Base-by-base conservation (phyloP, 92 coral and sea anemone genomes). In the Scolanthus callimorphus region DNA sequence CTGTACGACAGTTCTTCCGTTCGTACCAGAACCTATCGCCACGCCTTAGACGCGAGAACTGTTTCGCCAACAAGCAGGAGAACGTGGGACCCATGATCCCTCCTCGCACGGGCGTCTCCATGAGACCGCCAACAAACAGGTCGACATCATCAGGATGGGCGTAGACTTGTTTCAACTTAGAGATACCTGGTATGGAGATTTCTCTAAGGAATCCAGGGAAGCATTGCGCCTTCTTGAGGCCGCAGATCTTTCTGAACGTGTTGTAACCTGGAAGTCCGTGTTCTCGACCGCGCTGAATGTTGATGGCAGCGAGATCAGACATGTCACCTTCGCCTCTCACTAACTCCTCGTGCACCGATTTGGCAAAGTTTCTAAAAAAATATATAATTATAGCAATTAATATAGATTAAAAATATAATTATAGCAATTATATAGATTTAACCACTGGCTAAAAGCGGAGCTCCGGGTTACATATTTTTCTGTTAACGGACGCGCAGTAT, bases 231-330 rank as follows among this genome's bases (percentile, higher is more conserved):
- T 39, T 27, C 27, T 20, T 25, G 23, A 66, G 57, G 0, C 52
- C 31, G 17, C 56, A 71, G 39, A 48, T 17, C 21, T 65, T 56
- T 59, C 86, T 34, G 46, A 26, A 80, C 3, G 53, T 34, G 74
- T 65, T 66, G 53, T 80, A 80, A 27, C 81, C 81, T 9, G 81
- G 59, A 17, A 80, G 31, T 3, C 87, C 87, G 34, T 67, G 87
- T 4, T 74, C 81, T 9, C 88, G 65, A n/a, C 77, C 88, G 0
- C 90, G 70, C 38, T 83, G 90, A 19, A 83, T 70, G 65, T 76
- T 83, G 2, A 83, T 24, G 23, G 90, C 73, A 17, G 71, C 47
- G 11, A 83, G 56, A 71, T 83, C 78, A 39, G 65, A 25, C 15
- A 67, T 15, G 41, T 67, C 82, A n/a, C 53, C 52, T 15, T 68